These are phyloP conservation scores for Aelia acuminata DNA, from an alignment of 2,888 invertebrate species.

Conservation along the genomic window DNA sequence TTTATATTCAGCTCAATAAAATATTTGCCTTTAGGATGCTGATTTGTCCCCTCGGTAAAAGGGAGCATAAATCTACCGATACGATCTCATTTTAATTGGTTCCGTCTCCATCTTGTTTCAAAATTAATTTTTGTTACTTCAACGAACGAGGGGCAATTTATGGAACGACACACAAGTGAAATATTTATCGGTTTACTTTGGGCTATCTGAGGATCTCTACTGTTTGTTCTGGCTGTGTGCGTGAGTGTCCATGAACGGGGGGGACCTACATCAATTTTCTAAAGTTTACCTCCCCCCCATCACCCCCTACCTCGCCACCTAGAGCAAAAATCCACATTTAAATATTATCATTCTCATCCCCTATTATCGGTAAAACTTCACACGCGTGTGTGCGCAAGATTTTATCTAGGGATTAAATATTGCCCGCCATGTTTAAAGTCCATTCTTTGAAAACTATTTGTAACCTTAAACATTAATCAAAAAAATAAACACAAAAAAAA, in stretches of 20 bases:
- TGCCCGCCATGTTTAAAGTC: not conserved
- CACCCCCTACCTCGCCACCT: not conserved
- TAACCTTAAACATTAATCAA: too few species aligned
- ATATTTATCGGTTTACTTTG: conserved; percentile 40
- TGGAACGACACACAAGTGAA: conserved; percentile 3
- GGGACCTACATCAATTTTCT: conserved; percentile 27
- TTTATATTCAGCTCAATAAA: not conserved
- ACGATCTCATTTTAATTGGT: conserved; percentile 16
- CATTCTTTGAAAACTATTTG: too few species aligned
- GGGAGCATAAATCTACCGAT: not conserved
- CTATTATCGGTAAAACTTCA: not conserved
- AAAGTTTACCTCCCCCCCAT: conserved; percentile 6
- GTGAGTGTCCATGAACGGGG: conserved; percentile 2
- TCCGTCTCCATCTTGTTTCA: not conserved
- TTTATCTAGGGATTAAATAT: not conserved
- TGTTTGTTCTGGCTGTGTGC: conserved; percentile 16
- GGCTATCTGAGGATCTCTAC: not conserved
- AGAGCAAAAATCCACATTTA: conserved; percentile 42
- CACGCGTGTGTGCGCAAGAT: conserved; percentile 15
- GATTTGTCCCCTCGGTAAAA: not conserved
- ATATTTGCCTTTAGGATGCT: not conserved
- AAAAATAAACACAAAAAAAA: too few species aligned
- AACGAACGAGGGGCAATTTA: not conserved
- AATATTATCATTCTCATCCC: conserved; percentile 48
- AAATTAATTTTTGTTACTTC: conserved; percentile 37